A percentile compares a stretch with the other conserved stretches of the same genome.
These are phyloP conservation scores for Hipparchia semele DNA, from an alignment of 2,888 invertebrate species.

Conservation along the genomic window DNA sequence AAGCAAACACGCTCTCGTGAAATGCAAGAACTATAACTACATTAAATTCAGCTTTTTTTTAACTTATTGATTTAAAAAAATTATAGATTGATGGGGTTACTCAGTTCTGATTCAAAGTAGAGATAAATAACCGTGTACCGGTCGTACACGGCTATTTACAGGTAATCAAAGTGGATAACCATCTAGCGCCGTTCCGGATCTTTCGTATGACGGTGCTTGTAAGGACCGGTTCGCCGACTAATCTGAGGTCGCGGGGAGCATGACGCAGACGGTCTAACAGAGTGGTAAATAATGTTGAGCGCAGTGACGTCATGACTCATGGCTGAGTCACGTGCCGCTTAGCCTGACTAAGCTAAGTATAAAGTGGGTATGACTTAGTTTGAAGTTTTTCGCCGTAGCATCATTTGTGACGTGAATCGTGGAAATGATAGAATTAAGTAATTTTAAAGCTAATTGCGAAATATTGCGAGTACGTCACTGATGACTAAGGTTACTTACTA, in stretches of 20 bases:
- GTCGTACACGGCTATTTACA: constrained; percentile 15
- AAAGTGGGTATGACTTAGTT: background rate
- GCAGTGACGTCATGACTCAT: constrained; percentile 37
- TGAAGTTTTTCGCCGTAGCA: background rate
- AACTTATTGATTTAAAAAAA: too few relatives aligned
- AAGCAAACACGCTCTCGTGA: too few relatives aligned
- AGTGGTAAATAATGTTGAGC: constrained; percentile 22
- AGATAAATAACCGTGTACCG: background rate
- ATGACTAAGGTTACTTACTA: too few relatives aligned
- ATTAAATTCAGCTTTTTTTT: too few relatives aligned
- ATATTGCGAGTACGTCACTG: background rate
- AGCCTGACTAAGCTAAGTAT: constrained; percentile 10
- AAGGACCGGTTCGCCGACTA: constrained; percentile 34
- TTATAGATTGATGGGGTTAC: background rate
- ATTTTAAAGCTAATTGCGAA: background rate
- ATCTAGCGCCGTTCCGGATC: constrained; percentile 35
- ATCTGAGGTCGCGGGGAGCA: constrained; percentile 31
- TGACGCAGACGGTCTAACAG: constrained; percentile 23
- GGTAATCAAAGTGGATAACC: constrained; percentile 31
- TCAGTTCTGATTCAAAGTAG: background rate
- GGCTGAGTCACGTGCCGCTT: constrained; percentile 23
- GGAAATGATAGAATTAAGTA: background rate
- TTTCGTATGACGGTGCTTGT: constrained; percentile 25
- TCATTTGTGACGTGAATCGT: background rate
- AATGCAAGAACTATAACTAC: too few relatives aligned